These are phyloP conservation scores for Ceratina calcarata DNA, from an alignment of 1,140 invertebrate species.

Conservation along the genomic window DNA sequence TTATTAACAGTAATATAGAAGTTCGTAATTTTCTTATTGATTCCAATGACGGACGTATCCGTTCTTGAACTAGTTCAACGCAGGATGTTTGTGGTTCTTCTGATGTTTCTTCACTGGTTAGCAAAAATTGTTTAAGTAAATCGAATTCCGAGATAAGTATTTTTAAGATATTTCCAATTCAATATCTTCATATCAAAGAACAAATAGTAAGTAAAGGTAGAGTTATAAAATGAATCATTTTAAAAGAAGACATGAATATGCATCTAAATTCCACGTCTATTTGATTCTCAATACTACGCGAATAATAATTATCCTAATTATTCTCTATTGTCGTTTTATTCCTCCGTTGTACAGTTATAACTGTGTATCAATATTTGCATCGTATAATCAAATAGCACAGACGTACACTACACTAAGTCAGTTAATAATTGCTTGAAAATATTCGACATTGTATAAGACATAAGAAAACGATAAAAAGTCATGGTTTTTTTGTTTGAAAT, in stretches of 20 bases:
- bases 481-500: not conserved
- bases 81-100: not conserved
- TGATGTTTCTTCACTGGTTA: not conserved
- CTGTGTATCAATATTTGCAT: not conserved
- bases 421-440: not conserved
- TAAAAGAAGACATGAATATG: too few species aligned
- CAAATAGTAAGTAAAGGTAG: not conserved
- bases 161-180: not conserved
- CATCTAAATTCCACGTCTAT: not conserved
- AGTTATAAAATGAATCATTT: too few species aligned
- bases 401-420: not conserved
- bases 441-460: too few species aligned
- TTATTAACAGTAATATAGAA: not conserved
- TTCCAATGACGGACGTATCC: too few species aligned
- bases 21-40: not conserved
- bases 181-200: slow-evolving; percentile 11
- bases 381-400: slow-evolving; percentile 4
- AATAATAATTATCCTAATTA: slow-evolving; percentile 11
- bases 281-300: not conserved
- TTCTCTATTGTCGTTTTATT: not conserved
- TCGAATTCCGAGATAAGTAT: slow-evolving; percentile 7
- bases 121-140: not conserved
- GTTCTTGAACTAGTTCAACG: not conserved
- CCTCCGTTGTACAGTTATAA: not conserved
- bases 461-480: not conserved